Conservation (phyloP, 2,797 vertebrate species). For the Semotilus atromaculatus region DNA sequence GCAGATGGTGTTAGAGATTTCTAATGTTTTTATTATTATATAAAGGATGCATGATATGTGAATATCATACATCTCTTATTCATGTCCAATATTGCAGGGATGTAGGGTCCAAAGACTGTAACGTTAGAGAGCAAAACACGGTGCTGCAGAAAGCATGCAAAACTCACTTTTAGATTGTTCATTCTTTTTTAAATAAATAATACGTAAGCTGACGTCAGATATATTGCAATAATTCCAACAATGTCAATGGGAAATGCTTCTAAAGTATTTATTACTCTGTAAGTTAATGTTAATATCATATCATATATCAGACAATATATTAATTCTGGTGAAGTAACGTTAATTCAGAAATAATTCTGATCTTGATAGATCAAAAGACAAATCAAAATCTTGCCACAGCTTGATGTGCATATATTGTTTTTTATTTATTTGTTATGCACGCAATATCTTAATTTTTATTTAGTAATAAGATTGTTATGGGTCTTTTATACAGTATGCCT, state of each 20-base stretch:
- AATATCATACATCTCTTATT: background rate
- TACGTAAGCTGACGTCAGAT: background rate
- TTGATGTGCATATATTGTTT: background rate
- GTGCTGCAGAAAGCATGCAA: background rate
- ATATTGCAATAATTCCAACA: background rate
- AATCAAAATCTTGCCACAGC: background rate
- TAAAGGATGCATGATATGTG: background rate
- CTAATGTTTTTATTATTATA: background rate
- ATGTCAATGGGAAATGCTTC: background rate
- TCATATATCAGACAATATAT: too few species aligned
- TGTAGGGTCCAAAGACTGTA: constrained; percentile 22
- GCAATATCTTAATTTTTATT: background rate
- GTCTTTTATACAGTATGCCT: background rate
- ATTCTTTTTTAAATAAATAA: background rate
- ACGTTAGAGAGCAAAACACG: constrained; percentile 5
- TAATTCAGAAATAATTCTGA: background rate
- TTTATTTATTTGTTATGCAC: background rate
- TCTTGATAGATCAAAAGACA: background rate
- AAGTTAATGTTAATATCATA: background rate
- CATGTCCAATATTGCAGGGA: background rate
- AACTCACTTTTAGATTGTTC: background rate
- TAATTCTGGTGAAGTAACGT: background rate
- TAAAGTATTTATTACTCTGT: background rate
- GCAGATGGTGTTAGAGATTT: background rate
- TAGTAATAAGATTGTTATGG: background rate